These are phyloP conservation scores for Aleadryas rufinucha DNA, from an alignment of 2,113 vertebrate species.

Conservation along the genomic window DNA sequence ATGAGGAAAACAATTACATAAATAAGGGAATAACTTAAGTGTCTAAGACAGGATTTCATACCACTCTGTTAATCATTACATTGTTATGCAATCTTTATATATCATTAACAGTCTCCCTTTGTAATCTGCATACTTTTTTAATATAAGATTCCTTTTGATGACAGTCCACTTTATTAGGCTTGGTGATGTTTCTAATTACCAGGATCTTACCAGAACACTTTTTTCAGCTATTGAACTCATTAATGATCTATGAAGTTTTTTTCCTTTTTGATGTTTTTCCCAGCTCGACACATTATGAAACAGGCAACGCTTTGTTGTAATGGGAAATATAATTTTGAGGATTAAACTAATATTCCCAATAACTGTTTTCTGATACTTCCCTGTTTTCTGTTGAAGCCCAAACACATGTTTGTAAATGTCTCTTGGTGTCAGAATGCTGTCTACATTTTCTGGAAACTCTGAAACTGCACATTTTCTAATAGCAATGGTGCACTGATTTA, in stretches of 20 bases:
- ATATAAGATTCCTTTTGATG: background rate
- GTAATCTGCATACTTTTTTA: background rate
- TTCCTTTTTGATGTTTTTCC: background rate
- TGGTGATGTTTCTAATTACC: conserved; percentile 12
- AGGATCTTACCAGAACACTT: background rate
- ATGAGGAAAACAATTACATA: background rate
- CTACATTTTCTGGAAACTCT: conserved; percentile 3
- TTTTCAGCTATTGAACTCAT: background rate
- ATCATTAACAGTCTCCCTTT: background rate
- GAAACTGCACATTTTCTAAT: background rate
- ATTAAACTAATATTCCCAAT: background rate
- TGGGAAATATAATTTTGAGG: background rate
- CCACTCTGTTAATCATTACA: background rate
- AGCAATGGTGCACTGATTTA: background rate
- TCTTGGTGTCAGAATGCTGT: background rate
- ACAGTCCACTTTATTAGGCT: background rate
- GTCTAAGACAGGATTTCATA: background rate
- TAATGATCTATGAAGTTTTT: background rate
- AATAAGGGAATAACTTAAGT: background rate
- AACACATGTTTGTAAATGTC: background rate
- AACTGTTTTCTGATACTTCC: background rate
- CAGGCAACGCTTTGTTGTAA: background rate
- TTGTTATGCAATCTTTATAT: background rate
- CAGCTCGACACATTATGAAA: background rate
- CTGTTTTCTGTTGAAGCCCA: background rate